A percentile compares a stretch with the other conserved stretches of the same genome.
These are phyloP conservation scores for Xiphophorus maculatus DNA, from an alignment of 2,113 vertebrate genomes.

Conservation along the genomic window DNA sequence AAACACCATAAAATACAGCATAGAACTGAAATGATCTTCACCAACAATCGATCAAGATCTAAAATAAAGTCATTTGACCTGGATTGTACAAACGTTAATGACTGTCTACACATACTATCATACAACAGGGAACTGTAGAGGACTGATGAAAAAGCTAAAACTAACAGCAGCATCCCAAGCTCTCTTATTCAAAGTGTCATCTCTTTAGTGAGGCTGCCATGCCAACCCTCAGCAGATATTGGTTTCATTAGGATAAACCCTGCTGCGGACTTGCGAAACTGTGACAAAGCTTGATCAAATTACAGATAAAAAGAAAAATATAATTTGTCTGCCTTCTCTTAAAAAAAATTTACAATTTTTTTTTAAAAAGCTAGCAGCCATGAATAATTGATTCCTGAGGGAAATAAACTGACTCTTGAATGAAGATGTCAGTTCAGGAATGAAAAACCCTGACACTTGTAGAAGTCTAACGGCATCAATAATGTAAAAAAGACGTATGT, in stretches of 20 bases:
- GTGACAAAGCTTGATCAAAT: constrained; percentile 33
- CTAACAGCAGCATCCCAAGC: neutral
- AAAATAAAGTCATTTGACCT: neutral
- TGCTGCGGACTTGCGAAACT: neutral
- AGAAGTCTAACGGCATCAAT: neutral
- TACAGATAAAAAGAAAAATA: constrained; percentile 1
- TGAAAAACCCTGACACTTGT: constrained; percentile 13
- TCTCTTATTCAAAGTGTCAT: neutral
- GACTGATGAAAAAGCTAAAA: neutral
- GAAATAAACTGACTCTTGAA: neutral
- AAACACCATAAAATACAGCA: neutral
- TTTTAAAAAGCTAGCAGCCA: neutral
- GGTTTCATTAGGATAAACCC: neutral
- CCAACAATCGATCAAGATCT: neutral
- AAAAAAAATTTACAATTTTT: too few relatives aligned
- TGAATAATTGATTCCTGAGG: constrained; percentile 37
- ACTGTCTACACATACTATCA: neutral
- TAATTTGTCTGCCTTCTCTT: constrained; percentile 17
- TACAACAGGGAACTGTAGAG: neutral
- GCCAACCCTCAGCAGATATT: neutral
- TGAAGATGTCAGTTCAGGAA: constrained; percentile 2
- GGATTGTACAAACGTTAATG: neutral
- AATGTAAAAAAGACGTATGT: neutral
- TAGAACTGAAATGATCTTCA: neutral
- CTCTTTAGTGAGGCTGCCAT: neutral